These are phyloP conservation scores for Rattus norvegicus DNA, from an alignment of 2,113 vertebrate genomes.

Conservation along the genomic window GRCr8 NC_086022.1:20149501-20150000, in stretches of 20 bases:
- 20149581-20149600: neutral
- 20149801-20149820: neutral
- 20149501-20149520: neutral
- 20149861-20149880: too few species aligned
- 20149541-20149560: neutral
- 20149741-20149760: neutral
- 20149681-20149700: conserved; percentile 1
- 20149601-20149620: neutral
- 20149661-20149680: neutral
- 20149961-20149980: neutral
- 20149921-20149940: neutral
- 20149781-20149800: neutral
- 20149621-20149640: neutral
- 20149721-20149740: neutral
- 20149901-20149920: too few species aligned
- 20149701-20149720: neutral
- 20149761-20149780: neutral
- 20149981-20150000: conserved; percentile 21
- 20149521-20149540: neutral
- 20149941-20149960: conserved; percentile 31
- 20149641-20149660: neutral
- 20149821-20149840: neutral
- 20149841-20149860: neutral
- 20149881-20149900: neutral
- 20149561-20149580: neutral